A percentile compares a stretch with the other conserved stretches of the same genome.
These are phyloP conservation scores for Falco rusticolus DNA, from an alignment of 2,797 vertebrate species.

Conservation along the genomic window DNA sequence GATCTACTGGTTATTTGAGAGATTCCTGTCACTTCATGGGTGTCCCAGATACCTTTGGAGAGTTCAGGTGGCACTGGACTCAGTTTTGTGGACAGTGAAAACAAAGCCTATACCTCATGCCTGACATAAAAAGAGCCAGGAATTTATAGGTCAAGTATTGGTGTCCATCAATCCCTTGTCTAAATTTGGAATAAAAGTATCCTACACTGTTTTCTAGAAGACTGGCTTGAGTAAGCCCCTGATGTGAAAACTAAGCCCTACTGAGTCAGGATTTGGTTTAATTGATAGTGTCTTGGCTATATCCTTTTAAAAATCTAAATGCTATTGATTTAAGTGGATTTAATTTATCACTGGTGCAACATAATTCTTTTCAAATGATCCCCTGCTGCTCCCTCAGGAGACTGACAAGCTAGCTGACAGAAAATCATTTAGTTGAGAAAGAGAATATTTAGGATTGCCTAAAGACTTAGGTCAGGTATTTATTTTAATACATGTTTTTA, in stretches of 20 bases:
- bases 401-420: constrained; percentile 72
- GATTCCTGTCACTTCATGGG: not conserved
- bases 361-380: constrained; percentile 79
- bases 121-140: not conserved
- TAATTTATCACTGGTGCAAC: constrained; percentile 76
- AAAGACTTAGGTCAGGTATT: constrained; percentile 66
- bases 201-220: not conserved
- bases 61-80: not conserved
- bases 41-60: not conserved
- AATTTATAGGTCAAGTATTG: not conserved
- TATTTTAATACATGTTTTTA: constrained; percentile 72
- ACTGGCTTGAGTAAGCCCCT: constrained; percentile 9
- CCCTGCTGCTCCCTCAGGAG: constrained; percentile 64
- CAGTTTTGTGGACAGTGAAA: not conserved
- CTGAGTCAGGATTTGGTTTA: constrained; percentile 52
- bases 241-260: constrained; percentile 57
- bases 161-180: not conserved
- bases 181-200: not conserved
- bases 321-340: constrained; percentile 76
- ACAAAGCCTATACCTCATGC: not conserved
- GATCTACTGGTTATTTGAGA: not conserved
- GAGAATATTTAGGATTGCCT: constrained; percentile 75
- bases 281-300: constrained; percentile 63
- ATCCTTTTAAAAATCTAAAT: constrained; percentile 74
- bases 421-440: constrained; percentile 79